Evolutionary conservation across 2,113 vertebrate genomes (phyloP).

Genomic region (Donacobius atricapilla): DNA sequence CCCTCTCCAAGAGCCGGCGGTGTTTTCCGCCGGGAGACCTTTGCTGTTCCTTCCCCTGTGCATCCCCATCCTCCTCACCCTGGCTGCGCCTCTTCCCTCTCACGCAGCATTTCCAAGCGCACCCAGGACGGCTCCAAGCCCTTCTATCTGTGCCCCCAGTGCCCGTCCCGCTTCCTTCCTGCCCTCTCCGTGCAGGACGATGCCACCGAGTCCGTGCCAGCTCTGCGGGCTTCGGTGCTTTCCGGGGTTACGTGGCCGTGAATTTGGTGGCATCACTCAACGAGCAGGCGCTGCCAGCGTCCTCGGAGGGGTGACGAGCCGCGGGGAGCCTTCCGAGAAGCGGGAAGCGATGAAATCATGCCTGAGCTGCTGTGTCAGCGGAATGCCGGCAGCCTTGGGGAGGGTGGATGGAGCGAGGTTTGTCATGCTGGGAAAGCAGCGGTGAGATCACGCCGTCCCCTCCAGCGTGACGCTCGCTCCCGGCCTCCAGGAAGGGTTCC

Average conservation of each 20-base stretch:
- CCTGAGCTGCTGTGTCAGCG: not conserved
- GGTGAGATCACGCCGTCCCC: not conserved
- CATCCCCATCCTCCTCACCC: not conserved
- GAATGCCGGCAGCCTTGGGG: not conserved
- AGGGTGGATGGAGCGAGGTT: not conserved
- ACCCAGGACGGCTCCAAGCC: not conserved
- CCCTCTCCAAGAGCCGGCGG: accelerated
- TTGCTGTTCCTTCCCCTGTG: not conserved
- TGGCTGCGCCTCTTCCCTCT: not conserved
- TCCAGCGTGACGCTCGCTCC: accelerated
- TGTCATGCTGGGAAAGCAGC: not conserved
- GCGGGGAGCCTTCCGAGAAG: slow-evolving; percentile 7
- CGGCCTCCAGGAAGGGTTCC: not conserved
- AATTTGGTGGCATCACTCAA: not conserved
- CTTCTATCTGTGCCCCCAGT: not conserved
- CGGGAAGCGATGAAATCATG: not conserved
- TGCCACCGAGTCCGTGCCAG: accelerated
- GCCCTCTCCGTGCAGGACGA: not conserved
- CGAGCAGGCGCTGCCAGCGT: not conserved
- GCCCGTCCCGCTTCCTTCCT: not conserved
- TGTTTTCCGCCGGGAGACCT: not conserved
- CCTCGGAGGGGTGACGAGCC: not conserved
- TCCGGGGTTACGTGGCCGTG: not conserved
- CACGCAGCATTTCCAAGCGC: not conserved
- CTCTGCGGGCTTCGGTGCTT: not conserved